phyloP scores from a whole-genome alignment of 2,888 invertebrate genomes.

The Mimas tiliae region DNA sequence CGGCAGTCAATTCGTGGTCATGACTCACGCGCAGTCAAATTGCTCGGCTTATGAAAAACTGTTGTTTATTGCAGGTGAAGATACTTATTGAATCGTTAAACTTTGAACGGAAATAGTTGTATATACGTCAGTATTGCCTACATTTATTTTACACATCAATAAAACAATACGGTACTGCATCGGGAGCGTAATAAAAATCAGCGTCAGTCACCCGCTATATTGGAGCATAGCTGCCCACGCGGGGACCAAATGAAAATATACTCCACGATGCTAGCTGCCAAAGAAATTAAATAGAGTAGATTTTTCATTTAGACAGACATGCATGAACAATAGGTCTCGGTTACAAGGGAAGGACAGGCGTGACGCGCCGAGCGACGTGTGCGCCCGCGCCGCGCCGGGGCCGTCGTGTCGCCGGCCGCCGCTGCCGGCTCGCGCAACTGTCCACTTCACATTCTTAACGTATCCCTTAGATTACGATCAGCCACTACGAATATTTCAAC shows the following conservation, averaged over 20 bases:
- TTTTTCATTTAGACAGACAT: conserved; percentile 74
- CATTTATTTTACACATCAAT: conserved; percentile 65
- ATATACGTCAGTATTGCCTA: conserved; percentile 54
- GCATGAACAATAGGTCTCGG: conserved; percentile 75
- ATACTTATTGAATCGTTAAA: conserved; percentile 38
- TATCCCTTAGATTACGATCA: conserved; percentile 30
- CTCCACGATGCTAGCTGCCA: conserved; percentile 73
- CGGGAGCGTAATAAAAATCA: conserved; percentile 72
- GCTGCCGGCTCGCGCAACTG: conserved; percentile 32
- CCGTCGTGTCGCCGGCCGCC: conserved; percentile 24
- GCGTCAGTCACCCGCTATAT: conserved; percentile 74
- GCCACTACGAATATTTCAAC: conserved; percentile 5
- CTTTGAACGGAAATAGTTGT: conserved; percentile 47
- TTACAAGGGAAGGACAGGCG: conserved; percentile 67
- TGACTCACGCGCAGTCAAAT: conserved; percentile 27
- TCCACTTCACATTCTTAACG: conserved; percentile 34
- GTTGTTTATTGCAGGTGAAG: conserved; percentile 42
- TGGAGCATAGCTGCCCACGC: conserved; percentile 69
- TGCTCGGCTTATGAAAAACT: conserved; percentile 35
- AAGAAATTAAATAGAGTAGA: conserved; percentile 80
- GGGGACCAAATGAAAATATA: conserved; percentile 73
- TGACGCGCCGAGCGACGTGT: conserved; percentile 51
- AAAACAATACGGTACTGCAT: conserved; percentile 76
- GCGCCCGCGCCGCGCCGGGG: too few species aligned
- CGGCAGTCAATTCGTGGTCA: conserved; percentile 13